These are phyloP conservation scores for Megathymus violae DNA, from an alignment of 1,140 invertebrate species.

Conservation along the genomic window DNA sequence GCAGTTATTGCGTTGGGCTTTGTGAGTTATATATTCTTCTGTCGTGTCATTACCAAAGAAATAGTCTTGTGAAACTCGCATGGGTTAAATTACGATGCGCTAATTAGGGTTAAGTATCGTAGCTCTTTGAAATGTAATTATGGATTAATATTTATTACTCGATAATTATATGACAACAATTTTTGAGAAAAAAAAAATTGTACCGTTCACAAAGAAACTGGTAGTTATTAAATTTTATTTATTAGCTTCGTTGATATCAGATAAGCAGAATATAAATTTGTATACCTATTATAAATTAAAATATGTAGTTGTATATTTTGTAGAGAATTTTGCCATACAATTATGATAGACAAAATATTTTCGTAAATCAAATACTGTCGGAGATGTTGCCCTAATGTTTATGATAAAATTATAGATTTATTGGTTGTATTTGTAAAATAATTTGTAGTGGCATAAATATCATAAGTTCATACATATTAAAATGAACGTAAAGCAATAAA, in stretches of 20 bases:
- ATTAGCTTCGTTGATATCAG: background rate
- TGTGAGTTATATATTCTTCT: constrained; percentile 46
- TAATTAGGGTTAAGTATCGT: constrained; percentile 32
- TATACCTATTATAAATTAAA: background rate
- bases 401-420: constrained; percentile 30
- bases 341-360: constrained; percentile 23
- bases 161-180: constrained; percentile 36
- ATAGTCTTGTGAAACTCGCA: constrained; percentile 28
- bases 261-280: background rate
- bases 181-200: constrained; percentile 24
- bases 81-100: constrained; percentile 1
- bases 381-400: constrained; percentile 38
- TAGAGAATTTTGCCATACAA: constrained; percentile 35
- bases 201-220: background rate
- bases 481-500: constrained; percentile 1
- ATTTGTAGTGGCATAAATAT: constrained; percentile 1
- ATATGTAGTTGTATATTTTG: background rate
- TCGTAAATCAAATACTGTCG: background rate
- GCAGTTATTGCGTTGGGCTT: constrained; percentile 21
- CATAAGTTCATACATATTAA: background rate
- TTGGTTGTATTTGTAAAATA: constrained; percentile 33
- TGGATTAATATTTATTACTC: constrained; percentile 30
- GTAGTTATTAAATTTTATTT: background rate
- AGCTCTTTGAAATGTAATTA: constrained; percentile 32
- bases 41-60: constrained; percentile 58